Evolutionary conservation across 2,888 invertebrate species (phyloP).

Genomic region (Synanthedon tipuliformis): DNA sequence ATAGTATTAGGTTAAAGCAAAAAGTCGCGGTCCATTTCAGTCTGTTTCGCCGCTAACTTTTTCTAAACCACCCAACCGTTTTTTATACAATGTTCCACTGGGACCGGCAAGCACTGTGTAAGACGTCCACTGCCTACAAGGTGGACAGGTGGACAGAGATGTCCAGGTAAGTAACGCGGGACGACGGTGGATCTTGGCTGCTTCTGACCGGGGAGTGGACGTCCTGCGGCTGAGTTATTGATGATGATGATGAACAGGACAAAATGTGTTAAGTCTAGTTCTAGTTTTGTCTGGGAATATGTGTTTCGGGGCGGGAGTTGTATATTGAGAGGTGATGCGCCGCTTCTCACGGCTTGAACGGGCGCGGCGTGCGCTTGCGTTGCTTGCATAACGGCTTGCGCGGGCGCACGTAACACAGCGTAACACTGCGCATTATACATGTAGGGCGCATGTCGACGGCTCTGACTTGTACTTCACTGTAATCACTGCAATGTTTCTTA

Average conservation of each 20-base stretch:
- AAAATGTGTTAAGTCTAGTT: too few species aligned
- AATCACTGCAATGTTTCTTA: background rate
- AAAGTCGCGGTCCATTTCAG: too few species aligned
- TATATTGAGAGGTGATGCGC: conserved; percentile 46
- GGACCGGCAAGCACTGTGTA: too few species aligned
- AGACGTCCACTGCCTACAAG: too few species aligned
- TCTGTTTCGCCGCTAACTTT: too few species aligned
- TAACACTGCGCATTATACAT: conserved; percentile 58
- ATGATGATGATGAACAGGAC: background rate
- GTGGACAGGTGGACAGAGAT: background rate
- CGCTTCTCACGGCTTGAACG: conserved; percentile 49
- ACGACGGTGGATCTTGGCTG: background rate
- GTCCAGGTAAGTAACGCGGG: background rate
- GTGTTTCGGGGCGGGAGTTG: conserved; percentile 3
- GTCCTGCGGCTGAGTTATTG: background rate
- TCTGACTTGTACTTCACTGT: conserved; percentile 2
- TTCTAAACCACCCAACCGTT: too few species aligned
- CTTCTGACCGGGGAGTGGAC: background rate
- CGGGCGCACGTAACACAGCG: conserved; percentile 51
- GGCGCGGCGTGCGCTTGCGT: conserved; percentile 20
- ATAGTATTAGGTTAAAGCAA: too few species aligned
- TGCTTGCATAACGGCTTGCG: conserved; percentile 52
- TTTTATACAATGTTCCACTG: too few species aligned
- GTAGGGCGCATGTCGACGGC: conserved; percentile 41
- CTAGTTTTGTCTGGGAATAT: background rate